A percentile compares a stretch with the other conserved stretches of the same genome.
phyloP scores from a whole-genome alignment of 37 sponge, comb jelly and placozoan genomes.

The Oopsacas minuta region DNA sequence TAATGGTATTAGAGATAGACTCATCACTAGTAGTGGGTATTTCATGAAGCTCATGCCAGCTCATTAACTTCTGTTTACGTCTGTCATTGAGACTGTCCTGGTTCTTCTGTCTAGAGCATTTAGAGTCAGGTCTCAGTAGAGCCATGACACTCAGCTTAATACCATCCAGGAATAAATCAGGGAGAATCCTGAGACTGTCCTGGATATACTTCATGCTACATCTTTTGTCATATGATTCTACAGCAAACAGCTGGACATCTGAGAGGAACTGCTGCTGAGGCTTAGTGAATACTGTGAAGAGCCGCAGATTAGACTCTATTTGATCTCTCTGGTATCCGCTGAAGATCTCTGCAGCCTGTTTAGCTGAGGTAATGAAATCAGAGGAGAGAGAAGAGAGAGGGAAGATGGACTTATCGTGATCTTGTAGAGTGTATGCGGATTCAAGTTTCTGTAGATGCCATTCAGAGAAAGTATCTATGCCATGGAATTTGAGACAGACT shows the following conservation, averaged over 20 bases:
- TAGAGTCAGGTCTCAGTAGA: not conserved
- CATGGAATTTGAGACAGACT: constrained; percentile 61
- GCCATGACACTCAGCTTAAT: constrained; percentile 10
- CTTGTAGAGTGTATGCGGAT: constrained; percentile 9
- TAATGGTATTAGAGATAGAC: not conserved
- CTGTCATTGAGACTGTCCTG: constrained; percentile 15
- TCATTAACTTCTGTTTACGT: not conserved
- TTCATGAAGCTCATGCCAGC: not conserved
- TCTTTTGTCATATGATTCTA: not conserved
- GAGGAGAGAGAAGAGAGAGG: constrained; percentile 24
- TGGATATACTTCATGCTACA: not conserved
- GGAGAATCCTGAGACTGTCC: not conserved
- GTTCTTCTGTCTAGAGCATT: not conserved
- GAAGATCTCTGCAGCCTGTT: constrained; percentile 21
- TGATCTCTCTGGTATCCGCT: constrained; percentile 24
- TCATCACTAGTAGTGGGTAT: not conserved
- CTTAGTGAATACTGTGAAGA: constrained; percentile 23
- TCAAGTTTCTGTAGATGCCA: constrained; percentile 31
- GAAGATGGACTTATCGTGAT: constrained; percentile 26
- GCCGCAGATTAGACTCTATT: constrained; percentile 37
- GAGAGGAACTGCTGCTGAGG: constrained; percentile 16
- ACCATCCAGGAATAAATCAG: not conserved
- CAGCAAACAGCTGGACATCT: constrained; percentile 9
- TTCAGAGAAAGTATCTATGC: constrained; percentile 16
- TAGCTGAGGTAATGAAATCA: constrained; percentile 30